phyloP scores from a whole-genome alignment of 2,888 invertebrate species.

The Melanotus villosus region DNA sequence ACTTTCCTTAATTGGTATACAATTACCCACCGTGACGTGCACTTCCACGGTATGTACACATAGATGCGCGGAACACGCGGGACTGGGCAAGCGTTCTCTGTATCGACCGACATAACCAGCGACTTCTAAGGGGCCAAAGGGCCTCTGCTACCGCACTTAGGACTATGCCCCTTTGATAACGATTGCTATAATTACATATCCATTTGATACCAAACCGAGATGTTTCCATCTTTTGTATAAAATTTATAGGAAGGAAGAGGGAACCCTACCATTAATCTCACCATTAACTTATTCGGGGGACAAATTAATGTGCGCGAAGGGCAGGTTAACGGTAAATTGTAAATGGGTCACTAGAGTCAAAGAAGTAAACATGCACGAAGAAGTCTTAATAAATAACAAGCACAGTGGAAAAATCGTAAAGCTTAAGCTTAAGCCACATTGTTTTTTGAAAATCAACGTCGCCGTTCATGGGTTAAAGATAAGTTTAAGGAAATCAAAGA shows the following conservation, averaged over 20 bases:
- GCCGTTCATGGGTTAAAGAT: no score
- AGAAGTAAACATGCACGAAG: no score
- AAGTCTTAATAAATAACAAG: no score
- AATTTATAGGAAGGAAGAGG: neutral
- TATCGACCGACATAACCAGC: constrained; percentile 41
- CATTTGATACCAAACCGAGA: neutral
- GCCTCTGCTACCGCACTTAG: constrained; percentile 25
- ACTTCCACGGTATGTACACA: constrained; percentile 38
- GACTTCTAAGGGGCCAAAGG: constrained; percentile 46
- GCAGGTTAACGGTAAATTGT: no score
- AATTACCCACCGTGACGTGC: constrained; percentile 40
- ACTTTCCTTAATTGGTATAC: constrained; percentile 29
- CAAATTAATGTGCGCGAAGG: no score
- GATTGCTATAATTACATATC: constrained; percentile 9
- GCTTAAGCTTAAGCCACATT: no score
- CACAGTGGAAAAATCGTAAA: no score
- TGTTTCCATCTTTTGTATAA: constrained; percentile 3
- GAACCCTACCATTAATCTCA: no score
- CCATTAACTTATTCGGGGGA: no score
- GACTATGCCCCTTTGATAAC: constrained; percentile 33
- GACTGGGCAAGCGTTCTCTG: constrained; percentile 43
- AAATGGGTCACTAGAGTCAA: no score
- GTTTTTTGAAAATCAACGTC: no score
- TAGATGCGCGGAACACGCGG: constrained; percentile 36
- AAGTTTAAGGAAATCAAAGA: no score